Conservation (phyloP, 2,888 invertebrate genomes). For the Linyphia triangularis region DNA sequence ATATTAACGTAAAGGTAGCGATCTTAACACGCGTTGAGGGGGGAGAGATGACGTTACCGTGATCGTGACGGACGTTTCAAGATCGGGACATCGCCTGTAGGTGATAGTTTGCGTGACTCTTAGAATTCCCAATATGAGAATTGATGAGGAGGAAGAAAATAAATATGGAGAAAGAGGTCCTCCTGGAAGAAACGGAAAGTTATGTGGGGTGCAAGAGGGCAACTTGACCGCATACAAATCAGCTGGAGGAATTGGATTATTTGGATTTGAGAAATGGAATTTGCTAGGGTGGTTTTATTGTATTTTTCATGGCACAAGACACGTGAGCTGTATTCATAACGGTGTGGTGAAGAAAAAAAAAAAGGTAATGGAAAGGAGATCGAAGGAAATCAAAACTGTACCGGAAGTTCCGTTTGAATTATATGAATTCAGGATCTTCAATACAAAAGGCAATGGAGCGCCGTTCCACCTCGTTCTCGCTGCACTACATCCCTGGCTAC, state of each 20-base stretch:
- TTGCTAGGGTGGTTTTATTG: too few relatives aligned
- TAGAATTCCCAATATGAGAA: not conserved
- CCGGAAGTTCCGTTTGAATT: too few relatives aligned
- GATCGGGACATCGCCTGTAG: not conserved
- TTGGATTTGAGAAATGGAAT: not conserved
- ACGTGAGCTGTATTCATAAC: too few relatives aligned
- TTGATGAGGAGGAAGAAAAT: not conserved
- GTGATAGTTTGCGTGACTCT: not conserved
- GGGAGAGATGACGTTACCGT: not conserved
- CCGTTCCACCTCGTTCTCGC: too few relatives aligned
- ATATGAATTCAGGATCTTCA: too few relatives aligned
- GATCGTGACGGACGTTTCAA: slow-evolving; percentile 40
- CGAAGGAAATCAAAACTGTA: too few relatives aligned
- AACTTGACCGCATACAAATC: not conserved
- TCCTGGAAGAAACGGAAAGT: not conserved
- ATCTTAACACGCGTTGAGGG: slow-evolving; percentile 9
- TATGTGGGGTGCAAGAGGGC: not conserved
- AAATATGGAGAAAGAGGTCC: not conserved
- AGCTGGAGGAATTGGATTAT: not conserved
- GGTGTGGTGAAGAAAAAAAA: too few relatives aligned
- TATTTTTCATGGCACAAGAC: too few relatives aligned
- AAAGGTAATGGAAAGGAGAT: too few relatives aligned
- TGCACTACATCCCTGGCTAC: too few relatives aligned
- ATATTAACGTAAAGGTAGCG: slow-evolving; percentile 32
- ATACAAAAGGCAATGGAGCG: too few relatives aligned